Conservation (phyloP, 2,797 vertebrate species). For the Microctenopoma stevenorrisi region DNA sequence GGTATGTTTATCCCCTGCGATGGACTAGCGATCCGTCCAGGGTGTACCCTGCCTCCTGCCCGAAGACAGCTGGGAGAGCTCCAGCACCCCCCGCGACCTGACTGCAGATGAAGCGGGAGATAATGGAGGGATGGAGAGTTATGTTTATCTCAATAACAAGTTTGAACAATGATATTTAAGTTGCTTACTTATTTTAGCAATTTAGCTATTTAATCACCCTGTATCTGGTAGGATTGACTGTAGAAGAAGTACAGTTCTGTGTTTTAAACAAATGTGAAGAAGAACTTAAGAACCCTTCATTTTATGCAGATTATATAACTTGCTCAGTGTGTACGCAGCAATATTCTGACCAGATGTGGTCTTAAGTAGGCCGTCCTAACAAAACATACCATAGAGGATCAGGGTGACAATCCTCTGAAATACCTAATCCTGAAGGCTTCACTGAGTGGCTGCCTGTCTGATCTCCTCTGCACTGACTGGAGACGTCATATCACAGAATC, state of each 20-base stretch:
- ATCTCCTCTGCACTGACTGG: conserved; percentile 18
- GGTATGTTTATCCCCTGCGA: too few species aligned
- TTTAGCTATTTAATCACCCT: too few species aligned
- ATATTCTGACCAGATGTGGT: conserved; percentile 54
- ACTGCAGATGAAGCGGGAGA: too few species aligned
- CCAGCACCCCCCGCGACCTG: too few species aligned
- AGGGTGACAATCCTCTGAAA: conserved; percentile 50
- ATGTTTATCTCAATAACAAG: too few species aligned
- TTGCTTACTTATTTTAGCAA: too few species aligned
- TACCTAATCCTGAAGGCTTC: conserved; percentile 58
- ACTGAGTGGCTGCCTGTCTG: conserved; percentile 39
- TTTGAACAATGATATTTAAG: too few species aligned
- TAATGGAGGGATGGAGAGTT: too few species aligned
- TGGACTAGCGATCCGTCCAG: too few species aligned
- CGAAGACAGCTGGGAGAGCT: too few species aligned
- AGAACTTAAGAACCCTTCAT: not conserved
- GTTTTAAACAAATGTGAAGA: not conserved
- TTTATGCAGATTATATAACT: not conserved
- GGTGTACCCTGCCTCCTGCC: too few species aligned
- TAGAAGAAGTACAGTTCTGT: not conserved
- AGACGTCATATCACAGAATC: conserved; percentile 12
- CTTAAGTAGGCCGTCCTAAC: conserved; percentile 42
- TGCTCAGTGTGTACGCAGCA: not conserved
- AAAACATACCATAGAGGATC: conserved; percentile 41
- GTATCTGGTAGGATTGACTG: too few species aligned